A percentile compares a stretch with the other conserved stretches of the same genome.
phyloP scores from a whole-genome alignment of 2,888 invertebrate species.

The Acheta domesticus region DNA sequence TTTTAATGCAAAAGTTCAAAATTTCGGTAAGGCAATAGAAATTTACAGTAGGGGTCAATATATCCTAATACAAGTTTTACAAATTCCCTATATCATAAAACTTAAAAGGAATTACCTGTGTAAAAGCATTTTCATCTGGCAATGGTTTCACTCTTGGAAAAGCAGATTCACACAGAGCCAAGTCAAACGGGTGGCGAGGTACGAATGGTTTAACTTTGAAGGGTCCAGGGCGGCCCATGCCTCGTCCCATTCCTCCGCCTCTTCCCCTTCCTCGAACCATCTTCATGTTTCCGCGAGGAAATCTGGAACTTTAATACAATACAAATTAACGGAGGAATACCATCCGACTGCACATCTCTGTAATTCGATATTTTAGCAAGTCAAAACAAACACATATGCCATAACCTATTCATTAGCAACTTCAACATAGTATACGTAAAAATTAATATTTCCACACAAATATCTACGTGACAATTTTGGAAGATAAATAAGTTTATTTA shows the following conservation, averaged over 20 bases:
- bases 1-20: no score
- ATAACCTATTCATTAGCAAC: not conserved
- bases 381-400: no score
- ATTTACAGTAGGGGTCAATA: no score
- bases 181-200: constrained; percentile 80
- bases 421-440: not conserved
- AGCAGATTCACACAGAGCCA: constrained; percentile 80
- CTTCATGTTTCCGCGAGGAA: constrained; percentile 39
- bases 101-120: constrained; percentile 56
- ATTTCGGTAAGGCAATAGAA: no score
- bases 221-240: constrained; percentile 55
- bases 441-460: not conserved
- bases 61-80: no score
- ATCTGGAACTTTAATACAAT: not conserved
- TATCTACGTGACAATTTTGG: not conserved
- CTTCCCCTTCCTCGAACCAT: constrained; percentile 67
- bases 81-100: no score
- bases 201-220: constrained; percentile 62
- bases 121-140: constrained; percentile 80
- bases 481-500: constrained; percentile 10
- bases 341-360: no score
- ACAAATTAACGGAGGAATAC: not conserved
- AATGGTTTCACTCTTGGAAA: constrained; percentile 82
- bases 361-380: no score
- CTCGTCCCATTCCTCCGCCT: constrained; percentile 60